These are phyloP conservation scores for Cladorhizidae sp. DNA, from an alignment of 37 sponge, comb jelly and placozoan species.

Conservation along the genomic window DNA sequence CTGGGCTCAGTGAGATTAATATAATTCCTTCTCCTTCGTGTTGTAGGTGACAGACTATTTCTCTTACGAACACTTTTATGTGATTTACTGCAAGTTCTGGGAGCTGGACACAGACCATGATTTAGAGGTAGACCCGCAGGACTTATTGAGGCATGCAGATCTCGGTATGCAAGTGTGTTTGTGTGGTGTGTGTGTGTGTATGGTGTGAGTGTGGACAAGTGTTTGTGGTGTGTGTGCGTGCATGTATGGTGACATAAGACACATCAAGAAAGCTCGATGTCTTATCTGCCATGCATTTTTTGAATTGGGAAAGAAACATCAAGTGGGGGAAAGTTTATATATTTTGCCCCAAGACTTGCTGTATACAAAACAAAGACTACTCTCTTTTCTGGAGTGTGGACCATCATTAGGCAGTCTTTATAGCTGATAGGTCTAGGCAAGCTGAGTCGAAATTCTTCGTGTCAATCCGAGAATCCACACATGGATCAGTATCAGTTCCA, in stretches of 20 bases:
- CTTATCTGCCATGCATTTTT: background rate
- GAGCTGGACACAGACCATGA: slow-evolving; percentile 97
- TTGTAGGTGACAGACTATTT: slow-evolving; percentile 81
- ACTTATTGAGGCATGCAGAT: slow-evolving; percentile 82
- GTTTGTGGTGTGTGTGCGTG: background rate
- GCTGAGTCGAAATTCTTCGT: no score
- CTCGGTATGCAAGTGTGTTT: slow-evolving; percentile 66
- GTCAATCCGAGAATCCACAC: no score
- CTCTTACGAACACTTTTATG: slow-evolving; percentile 99
- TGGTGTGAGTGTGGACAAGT: background rate
- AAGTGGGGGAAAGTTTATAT: no score
- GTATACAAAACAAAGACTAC: no score
- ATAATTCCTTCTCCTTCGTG: no score
- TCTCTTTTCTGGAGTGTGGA: no score
- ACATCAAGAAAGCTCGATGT: background rate
- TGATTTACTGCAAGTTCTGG: slow-evolving; percentile 99
- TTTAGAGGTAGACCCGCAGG: slow-evolving; percentile 77
- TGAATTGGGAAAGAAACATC: no score
- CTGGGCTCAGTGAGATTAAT: no score
- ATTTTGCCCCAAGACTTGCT: no score
- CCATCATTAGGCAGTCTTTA: no score
- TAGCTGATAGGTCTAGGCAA: no score
- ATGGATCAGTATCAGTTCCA: no score
- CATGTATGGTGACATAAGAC: background rate
- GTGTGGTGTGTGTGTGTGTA: background rate